Conservation (phyloP, 2,113 vertebrate species). For the Tylochromis polylepis region DNA sequence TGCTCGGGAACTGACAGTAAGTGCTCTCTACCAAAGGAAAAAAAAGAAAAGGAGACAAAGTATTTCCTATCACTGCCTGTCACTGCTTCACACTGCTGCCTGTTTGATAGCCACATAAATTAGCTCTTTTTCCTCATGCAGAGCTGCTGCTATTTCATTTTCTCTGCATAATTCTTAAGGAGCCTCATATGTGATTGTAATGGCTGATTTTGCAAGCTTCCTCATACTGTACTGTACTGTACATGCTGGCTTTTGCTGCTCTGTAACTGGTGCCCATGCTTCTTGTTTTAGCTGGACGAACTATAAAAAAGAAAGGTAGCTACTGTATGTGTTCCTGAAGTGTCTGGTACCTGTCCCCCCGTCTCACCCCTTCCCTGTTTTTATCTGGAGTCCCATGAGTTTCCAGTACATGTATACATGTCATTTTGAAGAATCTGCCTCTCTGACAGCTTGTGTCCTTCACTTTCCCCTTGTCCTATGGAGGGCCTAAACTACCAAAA, state of each 20-base stretch:
- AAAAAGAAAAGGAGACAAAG: background rate
- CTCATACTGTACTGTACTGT: background rate
- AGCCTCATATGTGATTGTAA: constrained; percentile 23
- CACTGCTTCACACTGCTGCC: constrained; percentile 15
- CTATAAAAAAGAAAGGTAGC: constrained; percentile 77
- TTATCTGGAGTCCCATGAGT: background rate
- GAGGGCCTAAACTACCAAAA: background rate
- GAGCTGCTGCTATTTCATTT: constrained; percentile 13
- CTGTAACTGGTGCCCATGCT: constrained; percentile 63
- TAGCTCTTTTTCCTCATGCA: background rate
- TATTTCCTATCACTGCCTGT: constrained; percentile 1
- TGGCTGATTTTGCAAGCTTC: constrained; percentile 35
- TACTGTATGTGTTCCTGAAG: constrained; percentile 32
- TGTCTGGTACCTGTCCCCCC: background rate
- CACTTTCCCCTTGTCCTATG: background rate
- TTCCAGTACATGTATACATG: background rate
- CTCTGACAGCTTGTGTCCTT: constrained; percentile 8
- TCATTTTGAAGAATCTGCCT: background rate
- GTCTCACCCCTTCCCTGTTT: background rate
- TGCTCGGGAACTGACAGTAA: constrained; percentile 82
- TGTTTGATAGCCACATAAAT: constrained; percentile 19
- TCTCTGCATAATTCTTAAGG: constrained; percentile 33
- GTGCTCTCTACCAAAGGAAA: constrained; percentile 26
- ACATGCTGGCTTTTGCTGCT: constrained; percentile 21
- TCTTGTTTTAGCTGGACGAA: constrained; percentile 77